These are phyloP conservation scores for Thalassoma bifasciatum DNA, from an alignment of 2,113 vertebrate genomes.

Conservation along the genomic window DNA sequence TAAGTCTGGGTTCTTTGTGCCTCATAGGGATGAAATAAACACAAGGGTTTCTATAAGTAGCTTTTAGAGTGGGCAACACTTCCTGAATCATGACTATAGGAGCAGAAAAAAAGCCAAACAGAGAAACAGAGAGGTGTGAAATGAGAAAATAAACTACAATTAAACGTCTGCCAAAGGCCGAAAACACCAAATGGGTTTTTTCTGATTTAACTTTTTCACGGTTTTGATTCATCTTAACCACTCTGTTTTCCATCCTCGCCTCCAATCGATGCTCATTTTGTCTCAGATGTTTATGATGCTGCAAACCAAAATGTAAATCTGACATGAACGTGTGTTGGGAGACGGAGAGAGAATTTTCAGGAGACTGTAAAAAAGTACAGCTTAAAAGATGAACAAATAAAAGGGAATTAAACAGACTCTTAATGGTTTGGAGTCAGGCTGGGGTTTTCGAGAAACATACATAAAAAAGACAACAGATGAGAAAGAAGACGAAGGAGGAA, in stretches of 20 bases:
- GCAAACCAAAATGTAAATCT: slow-evolving; percentile 38
- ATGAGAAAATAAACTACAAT: slow-evolving; percentile 34
- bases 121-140: slow-evolving; percentile 37
- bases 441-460: neutral
- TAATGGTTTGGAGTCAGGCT: slow-evolving; percentile 4
- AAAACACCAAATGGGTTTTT: slow-evolving; percentile 24
- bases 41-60: slow-evolving; percentile 7
- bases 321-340: slow-evolving; percentile 30
- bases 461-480: neutral
- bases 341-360: slow-evolving; percentile 1
- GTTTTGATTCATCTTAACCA: slow-evolving; percentile 42
- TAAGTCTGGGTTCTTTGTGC: neutral
- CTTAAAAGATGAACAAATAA: slow-evolving; percentile 4
- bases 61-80: slow-evolving; percentile 4
- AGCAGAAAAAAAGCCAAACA: neutral
- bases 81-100: slow-evolving; percentile 23
- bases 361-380: slow-evolving; percentile 12
- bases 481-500: neutral
- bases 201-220: slow-evolving; percentile 18
- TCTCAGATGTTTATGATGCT: slow-evolving; percentile 14
- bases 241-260: slow-evolving; percentile 32
- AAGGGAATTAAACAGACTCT: slow-evolving; percentile 31
- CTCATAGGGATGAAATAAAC: slow-evolving; percentile 9
- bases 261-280: slow-evolving; percentile 45
- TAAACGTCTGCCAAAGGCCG: slow-evolving; percentile 29